Evolutionary conservation across 2,888 invertebrate species (phyloP), one percentile per base, ranked within the genome.

Genomic region (Standfussiana lucernea): DNA sequence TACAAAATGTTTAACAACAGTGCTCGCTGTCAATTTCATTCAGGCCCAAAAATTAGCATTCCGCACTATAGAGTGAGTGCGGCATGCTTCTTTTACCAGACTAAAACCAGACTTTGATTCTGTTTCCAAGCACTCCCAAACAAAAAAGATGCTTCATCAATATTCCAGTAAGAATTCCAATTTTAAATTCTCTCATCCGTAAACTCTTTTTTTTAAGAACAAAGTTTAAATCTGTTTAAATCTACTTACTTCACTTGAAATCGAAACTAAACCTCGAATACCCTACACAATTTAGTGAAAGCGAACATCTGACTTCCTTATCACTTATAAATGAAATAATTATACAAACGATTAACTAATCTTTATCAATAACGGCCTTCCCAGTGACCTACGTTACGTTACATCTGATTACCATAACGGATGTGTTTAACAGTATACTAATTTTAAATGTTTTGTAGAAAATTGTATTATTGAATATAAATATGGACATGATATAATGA

Each of bases 381-480:
- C 37, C 66, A 79, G 66, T 71, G 75, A 68, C 86, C 86, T 83
- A 68, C 24, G 72, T 85, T 86, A 86, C 80, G 72, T 84, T 76
- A 86, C 62, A 24, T 79, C 72, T 62, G 35, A 77, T 86, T 70
- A 62, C 62, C 69, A 61, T 77, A 75, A 70, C 74, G 84, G 84
- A 84, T 84, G 72, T 72, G 28, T 84, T 73, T 72, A 75, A 77
- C 66, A 45, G 61, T 53, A 68, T 81, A 50, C 45, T 32, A 64
- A 35, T 70, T 66, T 50, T 45, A 24, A 42, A 64, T 18, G 11
- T 13, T 50, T 53, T 32, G 24, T 13, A 56, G 11, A 64, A 80
- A 40, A 62, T 32, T 32, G 15, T 45, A 24, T 32, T 62, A 74
- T 42, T 32, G 21, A 59, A 80, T 64, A 24, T 35, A 61, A 53